A percentile compares a stretch with the other conserved stretches of the same genome.
Conservation (phyloP, 1,140 invertebrate species). For the Popillia japonica region DNA sequence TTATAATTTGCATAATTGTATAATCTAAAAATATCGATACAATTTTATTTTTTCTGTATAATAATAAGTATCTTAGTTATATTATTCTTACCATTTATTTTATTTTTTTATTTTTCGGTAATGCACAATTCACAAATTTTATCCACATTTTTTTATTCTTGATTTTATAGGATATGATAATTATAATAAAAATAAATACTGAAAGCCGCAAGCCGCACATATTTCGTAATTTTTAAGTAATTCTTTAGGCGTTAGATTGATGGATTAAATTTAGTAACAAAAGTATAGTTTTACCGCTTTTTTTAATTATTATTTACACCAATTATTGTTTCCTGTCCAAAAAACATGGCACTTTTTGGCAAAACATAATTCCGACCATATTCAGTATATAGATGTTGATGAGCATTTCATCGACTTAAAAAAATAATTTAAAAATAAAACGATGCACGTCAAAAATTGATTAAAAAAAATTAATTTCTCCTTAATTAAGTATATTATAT, state of each 20-base stretch:
- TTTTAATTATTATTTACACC: not conserved
- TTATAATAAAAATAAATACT: not conserved
- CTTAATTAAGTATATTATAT: constrained; percentile 19
- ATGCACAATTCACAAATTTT: constrained; percentile 27
- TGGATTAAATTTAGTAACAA: too few relatives aligned
- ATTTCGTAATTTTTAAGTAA: not conserved
- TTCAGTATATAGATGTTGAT: not conserved
- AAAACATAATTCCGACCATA: constrained; percentile 6
- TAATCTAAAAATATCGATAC: constrained; percentile 31
- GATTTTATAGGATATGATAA: not conserved
- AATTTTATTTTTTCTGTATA: not conserved
- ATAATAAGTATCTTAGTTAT: constrained; percentile 16
- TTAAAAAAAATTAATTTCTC: constrained; percentile 3
- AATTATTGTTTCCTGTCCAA: constrained; percentile 6
- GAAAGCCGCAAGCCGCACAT: constrained; percentile 16
- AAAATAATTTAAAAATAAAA: not conserved
- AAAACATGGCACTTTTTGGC: constrained; percentile 10
- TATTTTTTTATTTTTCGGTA: not conserved
- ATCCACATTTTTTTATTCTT: not conserved
- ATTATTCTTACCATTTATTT: not conserved
- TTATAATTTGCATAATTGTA: constrained; percentile 29
- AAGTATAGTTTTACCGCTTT: too few relatives aligned
- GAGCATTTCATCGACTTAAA: not conserved
- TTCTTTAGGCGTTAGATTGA: not conserved
- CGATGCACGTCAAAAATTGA: not conserved